Percentiles rank a stretch among this genome's conserved stretches.
These are phyloP conservation scores for Stenoptilia bipunctidactyla DNA, from an alignment of 2,888 invertebrate genomes.

Conservation along the genomic window DNA sequence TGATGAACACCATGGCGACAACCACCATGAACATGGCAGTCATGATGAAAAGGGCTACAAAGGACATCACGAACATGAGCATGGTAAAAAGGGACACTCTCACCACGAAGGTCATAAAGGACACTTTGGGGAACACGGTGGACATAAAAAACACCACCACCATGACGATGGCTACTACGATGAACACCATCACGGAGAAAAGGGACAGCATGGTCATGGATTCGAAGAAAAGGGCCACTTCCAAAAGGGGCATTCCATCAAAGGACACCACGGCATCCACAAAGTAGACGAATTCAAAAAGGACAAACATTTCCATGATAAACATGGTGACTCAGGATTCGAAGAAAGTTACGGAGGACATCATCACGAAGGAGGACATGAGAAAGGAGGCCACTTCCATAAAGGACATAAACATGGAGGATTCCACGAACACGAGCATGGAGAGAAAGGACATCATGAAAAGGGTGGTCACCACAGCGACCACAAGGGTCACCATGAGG, in stretches of 20 bases:
- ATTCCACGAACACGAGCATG: conserved; percentile 81
- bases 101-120: conserved; percentile 75
- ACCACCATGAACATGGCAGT: conserved; percentile 74
- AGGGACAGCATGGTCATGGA: conserved; percentile 73
- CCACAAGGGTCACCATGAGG: conserved; percentile 82
- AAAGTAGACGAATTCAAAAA: conserved; percentile 89
- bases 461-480: conserved; percentile 84
- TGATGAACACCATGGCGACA: conserved; percentile 72
- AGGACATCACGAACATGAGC: conserved; percentile 74
- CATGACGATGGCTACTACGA: conserved; percentile 76
- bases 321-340: conserved; percentile 84
- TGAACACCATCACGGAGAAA: conserved; percentile 75
- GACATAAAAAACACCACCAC: conserved; percentile 74
- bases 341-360: conserved; percentile 84
- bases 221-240: conserved; percentile 75
- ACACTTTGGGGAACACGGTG: conserved; percentile 71
- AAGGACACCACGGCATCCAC: conserved; percentile 87
- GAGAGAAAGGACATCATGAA: conserved; percentile 82
- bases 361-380: conserved; percentile 81
- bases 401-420: conserved; percentile 83
- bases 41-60: conserved; percentile 80
- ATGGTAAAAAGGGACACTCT: conserved; percentile 79
- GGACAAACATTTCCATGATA: conserved; percentile 89
- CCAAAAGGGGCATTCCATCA: conserved; percentile 87
- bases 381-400: conserved; percentile 85